Conservation (phyloP, 2,797 vertebrate species). For the Platyrinchus mystaceus region DNA sequence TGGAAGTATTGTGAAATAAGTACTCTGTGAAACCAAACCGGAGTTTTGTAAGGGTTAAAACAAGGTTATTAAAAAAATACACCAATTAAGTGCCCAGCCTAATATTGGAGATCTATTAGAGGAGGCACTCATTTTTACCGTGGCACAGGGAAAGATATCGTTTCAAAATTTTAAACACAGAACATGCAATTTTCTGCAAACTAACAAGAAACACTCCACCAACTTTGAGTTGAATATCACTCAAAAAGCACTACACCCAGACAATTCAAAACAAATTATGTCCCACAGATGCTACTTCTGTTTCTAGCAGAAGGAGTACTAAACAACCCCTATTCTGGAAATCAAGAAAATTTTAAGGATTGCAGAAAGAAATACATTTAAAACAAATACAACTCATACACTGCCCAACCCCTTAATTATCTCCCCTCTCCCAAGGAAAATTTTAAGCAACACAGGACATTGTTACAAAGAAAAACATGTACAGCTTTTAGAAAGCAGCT, state of each 20-base stretch:
- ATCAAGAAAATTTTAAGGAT: not conserved
- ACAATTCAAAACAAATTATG: not conserved
- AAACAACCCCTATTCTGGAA: not conserved
- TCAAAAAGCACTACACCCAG: not conserved
- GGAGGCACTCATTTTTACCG: not conserved
- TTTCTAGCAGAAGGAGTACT: not conserved
- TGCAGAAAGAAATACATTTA: not conserved
- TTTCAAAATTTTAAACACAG: not conserved
- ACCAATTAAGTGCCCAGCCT: accelerated
- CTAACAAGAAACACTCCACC: not conserved
- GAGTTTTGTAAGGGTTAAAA: not conserved
- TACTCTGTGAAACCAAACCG: not conserved
- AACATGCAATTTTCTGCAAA: not conserved
- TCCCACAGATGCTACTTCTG: not conserved
- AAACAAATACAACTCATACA: not conserved
- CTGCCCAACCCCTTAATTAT: not conserved
- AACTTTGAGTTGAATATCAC: not conserved
- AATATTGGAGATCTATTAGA: not conserved
- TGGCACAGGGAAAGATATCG: not conserved
- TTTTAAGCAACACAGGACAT: not conserved
- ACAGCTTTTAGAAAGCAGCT: not conserved
- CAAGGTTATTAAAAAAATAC: not conserved
- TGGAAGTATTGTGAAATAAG: not conserved
- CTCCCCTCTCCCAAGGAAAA: not conserved
- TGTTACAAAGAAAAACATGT: not conserved